Conservation (phyloP, 2,113 vertebrate species). For the Ageneiosus marmoratus region DNA sequence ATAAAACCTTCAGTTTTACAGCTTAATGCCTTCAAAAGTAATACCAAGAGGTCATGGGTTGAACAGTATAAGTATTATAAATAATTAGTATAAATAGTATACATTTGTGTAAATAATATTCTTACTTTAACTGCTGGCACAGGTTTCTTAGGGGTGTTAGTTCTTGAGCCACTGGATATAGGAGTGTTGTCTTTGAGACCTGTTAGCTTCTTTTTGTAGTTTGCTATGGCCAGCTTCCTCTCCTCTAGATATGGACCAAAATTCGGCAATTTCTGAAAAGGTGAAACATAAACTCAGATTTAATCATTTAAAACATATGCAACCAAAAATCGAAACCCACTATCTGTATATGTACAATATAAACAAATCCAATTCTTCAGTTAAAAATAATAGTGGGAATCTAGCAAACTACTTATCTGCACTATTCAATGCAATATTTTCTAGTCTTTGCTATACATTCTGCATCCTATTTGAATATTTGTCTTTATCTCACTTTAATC, state of each 20-base stretch:
- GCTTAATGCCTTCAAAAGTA: not conserved
- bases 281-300: not conserved
- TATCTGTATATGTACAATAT: not conserved
- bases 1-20: not conserved
- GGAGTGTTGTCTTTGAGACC: slow-evolving; percentile 30
- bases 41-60: not conserved
- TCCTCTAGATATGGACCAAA: slow-evolving; percentile 88
- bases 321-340: too few relatives aligned
- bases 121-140: slow-evolving; percentile 84
- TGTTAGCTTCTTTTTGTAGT: slow-evolving; percentile 75
- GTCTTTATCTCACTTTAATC: slow-evolving; percentile 2
- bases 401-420: not conserved
- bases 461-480: slow-evolving; percentile 17
- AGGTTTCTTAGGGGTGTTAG: slow-evolving; percentile 72
- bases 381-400: not conserved
- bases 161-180: slow-evolving; percentile 43
- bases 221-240: slow-evolving; percentile 77
- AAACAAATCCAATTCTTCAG: not conserved
- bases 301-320: not conserved
- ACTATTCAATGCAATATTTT: not conserved
- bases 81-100: too few relatives aligned
- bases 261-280: slow-evolving; percentile 80
- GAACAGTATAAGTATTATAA: not conserved
- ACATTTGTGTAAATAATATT: too few relatives aligned
- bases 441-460: slow-evolving; percentile 4